phyloP scores from a whole-genome alignment of 2,797 vertebrate genomes.

The Sebastes matsubarae region DNA sequence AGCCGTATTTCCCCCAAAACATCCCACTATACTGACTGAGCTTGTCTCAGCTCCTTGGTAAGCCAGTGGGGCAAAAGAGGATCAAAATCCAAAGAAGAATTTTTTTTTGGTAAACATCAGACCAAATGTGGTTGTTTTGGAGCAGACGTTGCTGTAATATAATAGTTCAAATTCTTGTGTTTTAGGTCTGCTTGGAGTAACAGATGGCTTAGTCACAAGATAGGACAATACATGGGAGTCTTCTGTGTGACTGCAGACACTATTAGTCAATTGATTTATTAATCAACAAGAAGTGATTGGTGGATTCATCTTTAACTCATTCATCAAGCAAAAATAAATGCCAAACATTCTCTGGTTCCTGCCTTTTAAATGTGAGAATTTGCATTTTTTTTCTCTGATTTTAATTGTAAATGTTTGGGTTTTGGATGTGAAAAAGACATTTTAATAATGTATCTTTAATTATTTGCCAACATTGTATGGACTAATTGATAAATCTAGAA shows the following conservation, averaged over 20 bases:
- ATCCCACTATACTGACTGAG: constrained; percentile 32
- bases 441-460: not conserved
- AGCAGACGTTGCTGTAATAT: not conserved
- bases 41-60: not conserved
- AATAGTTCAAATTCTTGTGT: constrained; percentile 19
- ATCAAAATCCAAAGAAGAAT: constrained; percentile 28
- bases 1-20: constrained; percentile 49
- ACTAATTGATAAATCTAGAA: not conserved
- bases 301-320: not conserved
- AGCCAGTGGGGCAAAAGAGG: constrained; percentile 33
- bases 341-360: not conserved
- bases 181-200: not conserved
- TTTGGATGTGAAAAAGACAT: not conserved
- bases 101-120: constrained; percentile 23
- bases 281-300: not conserved
- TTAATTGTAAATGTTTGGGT: not conserved
- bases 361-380: not conserved
- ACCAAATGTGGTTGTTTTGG: constrained; percentile 27
- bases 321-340: not conserved
- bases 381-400: not conserved
- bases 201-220: not conserved
- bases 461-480: not conserved
- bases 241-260: not conserved
- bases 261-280: not conserved
- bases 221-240: not conserved